Base-by-base conservation (phyloP, 2,113 vertebrate species). In the Malurus cyaneus region DNA sequence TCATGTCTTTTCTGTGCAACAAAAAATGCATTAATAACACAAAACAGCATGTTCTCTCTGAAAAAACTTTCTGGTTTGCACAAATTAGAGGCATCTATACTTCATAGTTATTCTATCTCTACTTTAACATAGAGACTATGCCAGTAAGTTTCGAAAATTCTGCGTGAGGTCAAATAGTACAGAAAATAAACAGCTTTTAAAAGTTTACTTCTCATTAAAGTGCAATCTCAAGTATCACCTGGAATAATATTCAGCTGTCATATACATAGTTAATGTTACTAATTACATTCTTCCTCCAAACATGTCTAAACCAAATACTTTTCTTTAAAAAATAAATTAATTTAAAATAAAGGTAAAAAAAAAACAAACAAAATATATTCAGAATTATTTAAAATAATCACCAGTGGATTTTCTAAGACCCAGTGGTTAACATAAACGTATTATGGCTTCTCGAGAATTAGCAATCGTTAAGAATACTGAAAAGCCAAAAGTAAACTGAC, bases 311-410 rank as follows among this genome's bases (percentile, higher is more conserved):
- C 6, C 17, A 85, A 90, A 53, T 29, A 62, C 14, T 15, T 25
- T 39, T 39, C 39, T 39, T n/a, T 5, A 8, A 32, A 12, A 3
- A 59, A n/a, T 3, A 3, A 59, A n/a, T 2, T 1, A 18, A 39
- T 32, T 29, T 44, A 67, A 53, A 39, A 17, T 14, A 28, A 39
- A 46, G 39, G 7, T 64, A 64, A 18, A 39, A 59, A 62, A 39
- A 4, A 21, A 47, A 47, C 21, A 31, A 23, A n/a, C n/a, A 46
- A 72, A 62, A 44, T 8, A 70, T 32, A 23, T 47, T 32, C 17
- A 64, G 54, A 64, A 56, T 18, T 28, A 47, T 15, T 26, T 44
- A 24, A 19, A 52, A n/a, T 14, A 54, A 46, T 47, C 23, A 29
- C 65, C 4, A 47, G 26, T 42, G 5, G 3, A 49, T 64, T 84